These are phyloP conservation scores for Noctua fimbriata DNA, from an alignment of 2,888 invertebrate genomes.

Conservation along the genomic window DNA sequence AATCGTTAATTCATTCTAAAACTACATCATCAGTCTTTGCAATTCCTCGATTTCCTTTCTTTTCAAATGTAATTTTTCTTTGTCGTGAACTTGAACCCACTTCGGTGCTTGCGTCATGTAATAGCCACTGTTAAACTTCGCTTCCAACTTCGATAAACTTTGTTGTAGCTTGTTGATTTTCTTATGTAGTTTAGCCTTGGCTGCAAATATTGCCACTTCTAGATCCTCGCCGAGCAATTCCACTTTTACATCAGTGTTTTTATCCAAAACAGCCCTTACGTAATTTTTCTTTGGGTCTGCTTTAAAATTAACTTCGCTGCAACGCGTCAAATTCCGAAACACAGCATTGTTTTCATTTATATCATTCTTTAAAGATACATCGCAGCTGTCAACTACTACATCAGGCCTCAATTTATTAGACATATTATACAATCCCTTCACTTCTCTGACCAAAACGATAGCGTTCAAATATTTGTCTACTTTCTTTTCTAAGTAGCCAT, in stretches of 20 bases:
- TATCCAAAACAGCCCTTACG: constrained; percentile 75
- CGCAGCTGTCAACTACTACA: constrained; percentile 73
- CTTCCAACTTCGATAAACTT: constrained; percentile 76
- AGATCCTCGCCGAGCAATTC: constrained; percentile 78
- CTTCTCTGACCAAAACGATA: constrained; percentile 87
- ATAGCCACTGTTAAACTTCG: constrained; percentile 72
- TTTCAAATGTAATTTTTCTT: constrained; percentile 76
- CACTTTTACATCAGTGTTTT: constrained; percentile 78
- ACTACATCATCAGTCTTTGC: constrained; percentile 80
- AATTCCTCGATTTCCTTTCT: constrained; percentile 79
- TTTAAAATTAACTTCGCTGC: constrained; percentile 72
- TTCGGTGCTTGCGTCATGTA: constrained; percentile 75
- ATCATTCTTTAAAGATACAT: constrained; percentile 72
- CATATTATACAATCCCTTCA: constrained; percentile 90
- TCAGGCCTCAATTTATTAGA: constrained; percentile 87
- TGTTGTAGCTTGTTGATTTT: constrained; percentile 80
- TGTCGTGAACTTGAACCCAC: constrained; percentile 74
- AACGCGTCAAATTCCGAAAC: constrained; percentile 77
- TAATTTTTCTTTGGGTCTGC: constrained; percentile 68
- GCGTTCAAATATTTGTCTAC: constrained; percentile 85
- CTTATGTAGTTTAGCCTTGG: constrained; percentile 77
- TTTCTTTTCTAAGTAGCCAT: constrained; percentile 83
- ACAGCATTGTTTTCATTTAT: constrained; percentile 78
- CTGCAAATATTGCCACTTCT: constrained; percentile 73
- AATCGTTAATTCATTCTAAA: constrained; percentile 8